Evolutionary conservation across 1,140 invertebrate genomes (phyloP).

Genomic region (Papilio machaon): DNA sequence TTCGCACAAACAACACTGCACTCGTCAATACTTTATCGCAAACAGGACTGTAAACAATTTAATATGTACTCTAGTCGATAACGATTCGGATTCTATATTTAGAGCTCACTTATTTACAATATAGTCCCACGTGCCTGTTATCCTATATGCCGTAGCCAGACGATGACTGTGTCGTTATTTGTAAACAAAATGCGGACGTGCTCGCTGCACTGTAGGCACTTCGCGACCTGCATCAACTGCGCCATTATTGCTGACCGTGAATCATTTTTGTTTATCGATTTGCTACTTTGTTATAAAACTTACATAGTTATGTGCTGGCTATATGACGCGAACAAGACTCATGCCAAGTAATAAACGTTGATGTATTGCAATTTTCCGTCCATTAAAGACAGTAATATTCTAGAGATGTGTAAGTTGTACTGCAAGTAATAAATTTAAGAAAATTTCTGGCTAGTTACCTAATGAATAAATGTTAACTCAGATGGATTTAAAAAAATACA

Average conservation of each 20-base stretch:
- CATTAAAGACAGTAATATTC: background rate
- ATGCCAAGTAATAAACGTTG: constrained; percentile 31
- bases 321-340: constrained; percentile 24
- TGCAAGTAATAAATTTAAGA: background rate
- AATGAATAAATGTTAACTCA: background rate
- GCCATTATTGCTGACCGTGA: constrained; percentile 37
- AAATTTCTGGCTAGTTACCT: background rate
- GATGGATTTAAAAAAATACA: background rate
- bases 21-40: constrained; percentile 17
- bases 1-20: background rate
- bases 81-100: constrained; percentile 4
- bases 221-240: constrained; percentile 57
- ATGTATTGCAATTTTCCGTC: background rate
- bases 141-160: constrained; percentile 5
- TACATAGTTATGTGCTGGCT: background rate
- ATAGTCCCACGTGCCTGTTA: constrained; percentile 17
- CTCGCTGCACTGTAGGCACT: constrained; percentile 39
- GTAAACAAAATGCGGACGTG: constrained; percentile 38
- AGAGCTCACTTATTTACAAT: constrained; percentile 11
- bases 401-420: background rate
- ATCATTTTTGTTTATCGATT: constrained; percentile 40
- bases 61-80: constrained; percentile 1
- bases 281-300: constrained; percentile 34
- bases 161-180: constrained; percentile 26
- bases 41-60: constrained; percentile 20